These are phyloP conservation scores for Xanthorhoe designata DNA, from an alignment of 2,888 invertebrate genomes.

Conservation along the genomic window DNA sequence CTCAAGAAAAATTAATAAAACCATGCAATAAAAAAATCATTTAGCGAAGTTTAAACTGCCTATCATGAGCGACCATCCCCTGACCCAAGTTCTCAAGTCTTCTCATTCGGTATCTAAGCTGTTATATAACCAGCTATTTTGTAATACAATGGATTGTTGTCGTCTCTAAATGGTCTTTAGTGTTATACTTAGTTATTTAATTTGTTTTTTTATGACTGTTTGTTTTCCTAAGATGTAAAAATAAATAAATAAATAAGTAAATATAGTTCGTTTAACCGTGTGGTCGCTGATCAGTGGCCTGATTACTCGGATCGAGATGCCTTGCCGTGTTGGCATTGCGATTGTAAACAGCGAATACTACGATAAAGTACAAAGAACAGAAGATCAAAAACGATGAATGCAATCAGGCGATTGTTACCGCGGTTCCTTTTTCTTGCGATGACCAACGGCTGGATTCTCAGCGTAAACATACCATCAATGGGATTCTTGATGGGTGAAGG, in stretches of 20 bases:
- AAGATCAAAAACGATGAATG: background rate
- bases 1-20: background rate
- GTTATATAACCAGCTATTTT: background rate
- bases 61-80: slow-evolving; percentile 22
- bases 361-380: slow-evolving; percentile 3
- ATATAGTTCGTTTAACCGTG: slow-evolving; percentile 2
- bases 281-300: slow-evolving; percentile 1
- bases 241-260: too few relatives aligned
- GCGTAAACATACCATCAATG: too few relatives aligned
- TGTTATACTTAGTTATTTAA: too few relatives aligned
- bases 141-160: background rate
- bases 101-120: background rate
- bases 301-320: slow-evolving; percentile 36
- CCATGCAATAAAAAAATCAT: slow-evolving; percentile 30
- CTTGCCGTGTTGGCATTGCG: slow-evolving; percentile 35
- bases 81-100: background rate
- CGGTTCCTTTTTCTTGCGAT: too few relatives aligned
- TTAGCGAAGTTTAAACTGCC: slow-evolving; percentile 30
- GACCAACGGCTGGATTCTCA: too few relatives aligned
- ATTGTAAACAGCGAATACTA: slow-evolving; percentile 35
- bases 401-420: background rate
- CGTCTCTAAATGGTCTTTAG: too few relatives aligned
- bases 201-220: too few relatives aligned
- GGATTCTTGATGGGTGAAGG: too few relatives aligned
- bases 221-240: too few relatives aligned